These are phyloP conservation scores for Mormyrops attenuatus DNA, from an alignment of 2,797 vertebrate species.

Conservation along the genomic window DNA sequence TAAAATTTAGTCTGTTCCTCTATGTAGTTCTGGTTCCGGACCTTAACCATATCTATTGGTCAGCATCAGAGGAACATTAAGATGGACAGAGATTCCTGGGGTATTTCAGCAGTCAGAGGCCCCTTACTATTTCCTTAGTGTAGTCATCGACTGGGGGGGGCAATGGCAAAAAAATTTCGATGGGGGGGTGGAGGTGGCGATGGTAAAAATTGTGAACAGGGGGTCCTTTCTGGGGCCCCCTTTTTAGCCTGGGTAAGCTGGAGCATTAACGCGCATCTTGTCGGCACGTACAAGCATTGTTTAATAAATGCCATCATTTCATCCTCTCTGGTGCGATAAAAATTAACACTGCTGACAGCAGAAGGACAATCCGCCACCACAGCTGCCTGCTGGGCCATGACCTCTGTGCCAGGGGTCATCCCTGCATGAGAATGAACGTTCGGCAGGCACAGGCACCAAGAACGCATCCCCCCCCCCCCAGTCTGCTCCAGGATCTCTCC, in stretches of 20 bases:
- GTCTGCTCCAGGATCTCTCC: conserved; percentile 1
- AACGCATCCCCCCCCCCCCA: not conserved
- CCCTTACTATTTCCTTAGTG: not conserved
- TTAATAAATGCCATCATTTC: not conserved
- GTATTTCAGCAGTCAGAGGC: not conserved
- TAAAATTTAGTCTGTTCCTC: not conserved
- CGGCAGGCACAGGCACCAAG: not conserved
- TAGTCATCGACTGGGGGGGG: not conserved
- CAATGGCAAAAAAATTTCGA: not conserved
- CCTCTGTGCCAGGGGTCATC: not conserved
- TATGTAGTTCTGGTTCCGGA: not conserved
- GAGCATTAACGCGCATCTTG: not conserved
- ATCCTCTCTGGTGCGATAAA: not conserved
- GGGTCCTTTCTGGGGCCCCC: not conserved
- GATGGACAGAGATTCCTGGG: not conserved
- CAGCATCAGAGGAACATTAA: not conserved
- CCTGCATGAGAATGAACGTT: not conserved
- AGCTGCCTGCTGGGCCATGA: not conserved
- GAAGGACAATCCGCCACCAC: not conserved
- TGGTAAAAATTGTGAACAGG: not conserved
- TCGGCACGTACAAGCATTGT: not conserved
- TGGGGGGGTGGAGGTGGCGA: not conserved
- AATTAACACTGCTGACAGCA: not conserved
- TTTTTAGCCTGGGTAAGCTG: not conserved
- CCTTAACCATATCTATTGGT: not conserved